Base-by-base conservation (phyloP, 2,888 invertebrate species). In the Thelaira solivaga region DNA sequence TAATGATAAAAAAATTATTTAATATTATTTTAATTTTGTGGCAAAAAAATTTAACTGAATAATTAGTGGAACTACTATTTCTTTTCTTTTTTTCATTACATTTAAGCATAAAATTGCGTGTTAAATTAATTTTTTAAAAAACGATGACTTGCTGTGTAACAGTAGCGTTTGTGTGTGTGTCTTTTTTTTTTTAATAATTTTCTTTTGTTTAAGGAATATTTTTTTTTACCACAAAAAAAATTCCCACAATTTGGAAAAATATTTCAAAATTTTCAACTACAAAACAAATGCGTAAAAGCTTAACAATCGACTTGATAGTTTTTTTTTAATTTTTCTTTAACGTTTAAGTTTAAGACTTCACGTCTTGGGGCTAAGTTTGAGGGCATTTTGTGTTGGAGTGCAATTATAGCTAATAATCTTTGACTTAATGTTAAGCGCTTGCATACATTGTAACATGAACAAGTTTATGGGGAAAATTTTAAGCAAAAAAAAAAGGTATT, bases 221-320 rank as follows among this genome's bases (percentile, higher is more conserved):
- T 57, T 36, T 22, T 5, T 36, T n/a, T n/a, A n/a, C n/a, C n/a
- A n/a, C n/a, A n/a, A 26, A 18, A 8, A 67, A 68, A 29, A 5
- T 59, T 68, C 68, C 47, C 68, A 68, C 53, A 68, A 59, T 57
- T 59, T 57, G 13, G 4, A 59, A 47, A 47, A 41, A n/a, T 49
- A 16, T 53, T 26, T 45, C 18, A 55, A 55, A 45, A 55, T 43
- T 34, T 57, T 47, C n/a, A 43, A 26, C 20, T 39, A 43, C 36
- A 59, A 68, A 62, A 49, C 26, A 68, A 57, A 68, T 68, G 68
- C 68, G 68, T 68, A 68, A 47, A 39, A 57, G 13, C 24, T 68
- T 34, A 68, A 57, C 36, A 68, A 68, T 45, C 11, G n/a, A 24
- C 45, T 45, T 61, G 31, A n/a, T n/a, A n/a, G n/a, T n/a, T n/a